Percentiles rank a stretch among this genome's conserved stretches.
These are phyloP conservation scores for Lacanobia wlatinum DNA, from an alignment of 2,888 invertebrate genomes.

Conservation along the genomic window DNA sequence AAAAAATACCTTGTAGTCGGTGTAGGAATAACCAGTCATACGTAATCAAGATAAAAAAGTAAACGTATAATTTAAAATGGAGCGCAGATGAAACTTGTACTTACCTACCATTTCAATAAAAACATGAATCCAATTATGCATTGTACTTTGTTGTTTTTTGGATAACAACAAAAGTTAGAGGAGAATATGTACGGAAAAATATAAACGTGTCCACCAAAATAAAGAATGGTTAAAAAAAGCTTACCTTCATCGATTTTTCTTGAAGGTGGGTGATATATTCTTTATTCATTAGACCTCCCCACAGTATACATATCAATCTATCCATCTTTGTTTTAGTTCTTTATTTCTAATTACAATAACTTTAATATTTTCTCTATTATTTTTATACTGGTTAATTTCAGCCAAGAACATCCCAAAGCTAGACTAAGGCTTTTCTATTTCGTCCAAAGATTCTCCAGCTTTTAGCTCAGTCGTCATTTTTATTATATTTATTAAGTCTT, in stretches of 20 bases:
- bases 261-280: too few species aligned
- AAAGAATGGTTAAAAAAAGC: too few species aligned
- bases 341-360: background rate
- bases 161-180: background rate
- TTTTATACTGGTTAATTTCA: too few species aligned
- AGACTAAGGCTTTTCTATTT: too few species aligned
- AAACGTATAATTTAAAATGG: constrained; percentile 42
- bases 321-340: too few species aligned
- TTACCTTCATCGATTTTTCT: too few species aligned
- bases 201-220: background rate
- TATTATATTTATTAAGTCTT: too few species aligned
- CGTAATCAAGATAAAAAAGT: constrained; percentile 16
- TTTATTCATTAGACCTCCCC: too few species aligned
- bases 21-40: constrained; percentile 7
- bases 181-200: background rate
- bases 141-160: background rate
- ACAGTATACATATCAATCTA: too few species aligned
- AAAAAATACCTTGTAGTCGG: constrained; percentile 28
- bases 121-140: background rate
- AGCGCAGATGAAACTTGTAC: constrained; percentile 20
- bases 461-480: too few species aligned
- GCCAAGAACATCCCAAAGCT: too few species aligned
- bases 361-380: background rate
- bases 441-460: too few species aligned
- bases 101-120: background rate